Percentiles rank a stretch among this genome's conserved stretches.
Evolutionary conservation across 2,113 vertebrate genomes (phyloP).

Genomic region (Pedetes capensis): DNA sequence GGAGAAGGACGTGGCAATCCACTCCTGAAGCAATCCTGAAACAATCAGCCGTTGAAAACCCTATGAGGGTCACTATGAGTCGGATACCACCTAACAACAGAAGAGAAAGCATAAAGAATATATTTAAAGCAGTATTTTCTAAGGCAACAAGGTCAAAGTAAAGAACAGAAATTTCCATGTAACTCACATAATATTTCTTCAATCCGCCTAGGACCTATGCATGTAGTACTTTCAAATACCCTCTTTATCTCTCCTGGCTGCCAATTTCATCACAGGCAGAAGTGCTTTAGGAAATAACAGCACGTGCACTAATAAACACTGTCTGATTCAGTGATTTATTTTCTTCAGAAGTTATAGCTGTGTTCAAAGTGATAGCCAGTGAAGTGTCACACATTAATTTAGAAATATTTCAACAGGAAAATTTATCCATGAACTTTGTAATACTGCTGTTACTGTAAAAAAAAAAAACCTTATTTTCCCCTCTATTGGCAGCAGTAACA

Average conservation of each 20-base stretch:
- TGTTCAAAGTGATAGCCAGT: slow-evolving; percentile 58
- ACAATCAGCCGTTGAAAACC: no score
- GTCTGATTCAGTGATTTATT: slow-evolving; percentile 60
- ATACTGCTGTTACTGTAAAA: not conserved
- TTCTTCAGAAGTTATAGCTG: slow-evolving; percentile 57
- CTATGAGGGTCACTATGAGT: no score
- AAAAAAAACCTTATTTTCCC: not conserved
- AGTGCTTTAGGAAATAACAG: slow-evolving; percentile 55
- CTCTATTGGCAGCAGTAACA: not conserved
- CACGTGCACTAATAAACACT: slow-evolving; percentile 56
- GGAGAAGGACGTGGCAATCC: no score
- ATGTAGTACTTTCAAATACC: not conserved
- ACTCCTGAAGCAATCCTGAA: no score
- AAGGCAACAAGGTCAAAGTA: not conserved
- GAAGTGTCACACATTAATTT: slow-evolving; percentile 64
- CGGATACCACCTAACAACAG: no score
- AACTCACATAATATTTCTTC: not conserved
- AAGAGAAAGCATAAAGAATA: not conserved
- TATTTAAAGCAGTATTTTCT: slow-evolving; percentile 1
- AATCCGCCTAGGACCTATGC: not conserved
- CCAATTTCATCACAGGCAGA: slow-evolving; percentile 40
- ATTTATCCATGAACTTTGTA: slow-evolving; percentile 43
- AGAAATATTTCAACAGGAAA: slow-evolving; percentile 55
- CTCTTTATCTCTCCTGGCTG: slow-evolving; percentile 49
- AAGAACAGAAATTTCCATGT: not conserved